Evolutionary conservation across 2,797 vertebrate genomes (phyloP).

Genomic region (Buphagus erythrorhynchus): DNA sequence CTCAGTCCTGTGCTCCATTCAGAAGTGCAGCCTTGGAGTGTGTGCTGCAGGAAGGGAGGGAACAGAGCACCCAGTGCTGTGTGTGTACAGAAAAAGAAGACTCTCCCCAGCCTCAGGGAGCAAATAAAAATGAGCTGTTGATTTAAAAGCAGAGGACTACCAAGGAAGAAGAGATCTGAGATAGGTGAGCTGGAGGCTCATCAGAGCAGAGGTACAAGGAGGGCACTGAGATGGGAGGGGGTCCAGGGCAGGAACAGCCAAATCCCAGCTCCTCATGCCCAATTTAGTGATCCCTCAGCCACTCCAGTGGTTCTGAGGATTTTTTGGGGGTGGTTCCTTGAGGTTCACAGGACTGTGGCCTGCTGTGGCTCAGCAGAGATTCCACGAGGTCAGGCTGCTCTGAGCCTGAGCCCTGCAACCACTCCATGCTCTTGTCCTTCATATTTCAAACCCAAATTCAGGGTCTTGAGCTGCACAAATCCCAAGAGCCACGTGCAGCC

Average conservation of each 20-base stretch:
- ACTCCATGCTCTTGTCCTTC: not conserved
- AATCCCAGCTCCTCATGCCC: not conserved
- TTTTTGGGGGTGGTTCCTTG: rapidly evolving
- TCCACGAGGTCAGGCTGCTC: not conserved
- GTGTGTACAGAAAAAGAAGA: not conserved
- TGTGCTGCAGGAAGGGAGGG: not conserved
- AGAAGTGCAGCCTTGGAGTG: rapidly evolving
- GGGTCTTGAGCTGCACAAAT: not conserved
- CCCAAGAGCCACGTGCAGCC: rapidly evolving
- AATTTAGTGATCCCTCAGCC: rapidly evolving
- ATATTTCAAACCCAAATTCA: rapidly evolving
- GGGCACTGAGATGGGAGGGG: not conserved
- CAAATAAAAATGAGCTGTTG: rapidly evolving
- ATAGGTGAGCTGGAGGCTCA: not conserved
- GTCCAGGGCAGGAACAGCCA: not conserved
- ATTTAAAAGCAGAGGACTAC: not conserved
- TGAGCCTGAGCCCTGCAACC: not conserved
- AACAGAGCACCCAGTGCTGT: not conserved
- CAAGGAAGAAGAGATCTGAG: not conserved
- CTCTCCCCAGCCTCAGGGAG: not conserved
- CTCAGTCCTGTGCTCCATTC: not conserved
- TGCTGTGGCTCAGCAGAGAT: not conserved
- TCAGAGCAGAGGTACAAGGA: not conserved
- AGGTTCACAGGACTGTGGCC: rapidly evolving
- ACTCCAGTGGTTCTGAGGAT: not conserved